Percentiles rank a stretch among this genome's conserved stretches.
Conservation (phyloP, 2,797 vertebrate species). For the Propithecus deckenii region DNA sequence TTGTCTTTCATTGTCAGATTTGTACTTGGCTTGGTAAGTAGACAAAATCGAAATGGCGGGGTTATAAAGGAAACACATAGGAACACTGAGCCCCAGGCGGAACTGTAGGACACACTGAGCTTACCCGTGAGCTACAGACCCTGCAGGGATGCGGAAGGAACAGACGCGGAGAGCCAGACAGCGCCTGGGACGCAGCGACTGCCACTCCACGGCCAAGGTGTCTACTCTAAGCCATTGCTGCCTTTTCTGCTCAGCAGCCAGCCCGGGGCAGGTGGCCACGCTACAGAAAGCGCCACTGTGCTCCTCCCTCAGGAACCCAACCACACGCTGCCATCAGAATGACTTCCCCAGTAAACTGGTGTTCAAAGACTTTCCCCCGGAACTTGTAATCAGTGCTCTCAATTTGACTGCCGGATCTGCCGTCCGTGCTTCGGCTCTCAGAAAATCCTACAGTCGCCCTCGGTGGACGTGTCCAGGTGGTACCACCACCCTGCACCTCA, state of each 20-base stretch:
- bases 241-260: neutral
- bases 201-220: neutral
- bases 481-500: neutral
- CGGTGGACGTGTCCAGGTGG: neutral
- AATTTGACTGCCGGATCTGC: neutral
- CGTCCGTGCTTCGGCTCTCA: neutral
- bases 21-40: neutral
- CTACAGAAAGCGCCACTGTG: neutral
- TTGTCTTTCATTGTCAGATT: constrained; percentile 31
- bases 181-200: fast-evolving
- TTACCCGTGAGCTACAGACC: neutral
- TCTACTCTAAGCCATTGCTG: neutral
- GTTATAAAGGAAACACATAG: neutral
- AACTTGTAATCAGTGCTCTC: neutral
- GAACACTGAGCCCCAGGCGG: neutral
- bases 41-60: neutral
- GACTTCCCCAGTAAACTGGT: neutral
- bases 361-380: neutral
- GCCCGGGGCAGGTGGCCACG: neutral
- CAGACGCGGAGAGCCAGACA: neutral
- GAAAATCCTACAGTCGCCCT: neutral
- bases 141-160: neutral
- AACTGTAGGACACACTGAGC: fast-evolving
- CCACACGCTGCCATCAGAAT: neutral
- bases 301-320: neutral